phyloP scores from a whole-genome alignment of 2,888 invertebrate species.

The Conops quadrifasciatus region DNA sequence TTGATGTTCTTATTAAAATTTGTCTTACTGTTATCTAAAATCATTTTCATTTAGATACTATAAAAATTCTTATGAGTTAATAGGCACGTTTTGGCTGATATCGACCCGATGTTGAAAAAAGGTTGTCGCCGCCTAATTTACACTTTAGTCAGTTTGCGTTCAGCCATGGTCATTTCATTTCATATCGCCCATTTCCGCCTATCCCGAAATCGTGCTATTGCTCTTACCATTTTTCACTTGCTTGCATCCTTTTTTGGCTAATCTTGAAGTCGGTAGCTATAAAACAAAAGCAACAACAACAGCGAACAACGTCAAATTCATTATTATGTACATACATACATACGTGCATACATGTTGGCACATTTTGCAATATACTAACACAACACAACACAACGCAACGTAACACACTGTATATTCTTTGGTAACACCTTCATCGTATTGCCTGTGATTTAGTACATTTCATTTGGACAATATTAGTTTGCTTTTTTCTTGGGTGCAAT shows the following conservation, averaged over 20 bases:
- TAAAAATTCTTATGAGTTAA: too few relatives aligned
- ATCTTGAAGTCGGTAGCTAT: slow-evolving; percentile 8
- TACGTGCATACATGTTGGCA: slow-evolving; percentile 9
- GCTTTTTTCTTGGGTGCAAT: not conserved
- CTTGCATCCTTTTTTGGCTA: not conserved
- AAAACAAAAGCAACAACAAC: not conserved
- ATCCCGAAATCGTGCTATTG: slow-evolving; percentile 3
- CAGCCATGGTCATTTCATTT: not conserved
- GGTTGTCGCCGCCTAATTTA: too few relatives aligned
- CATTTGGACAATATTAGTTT: slow-evolving; percentile 44
- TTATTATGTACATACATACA: not conserved
- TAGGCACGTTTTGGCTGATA: too few relatives aligned
- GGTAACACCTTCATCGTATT: slow-evolving; percentile 21
- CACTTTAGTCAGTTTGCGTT: too few relatives aligned
- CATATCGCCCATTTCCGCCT: slow-evolving; percentile 1
- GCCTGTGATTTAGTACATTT: slow-evolving; percentile 46
- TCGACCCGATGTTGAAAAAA: too few relatives aligned
- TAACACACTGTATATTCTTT: too few relatives aligned
- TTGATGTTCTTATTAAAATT: too few relatives aligned
- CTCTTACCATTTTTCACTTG: not conserved
- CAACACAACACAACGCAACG: too few relatives aligned
- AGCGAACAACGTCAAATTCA: not conserved
- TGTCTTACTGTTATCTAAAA: too few relatives aligned
- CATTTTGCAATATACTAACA: not conserved
- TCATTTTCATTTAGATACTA: too few relatives aligned